Evolutionary conservation across 2,888 invertebrate species (phyloP).

Genomic region (Athalia circularis): DNA sequence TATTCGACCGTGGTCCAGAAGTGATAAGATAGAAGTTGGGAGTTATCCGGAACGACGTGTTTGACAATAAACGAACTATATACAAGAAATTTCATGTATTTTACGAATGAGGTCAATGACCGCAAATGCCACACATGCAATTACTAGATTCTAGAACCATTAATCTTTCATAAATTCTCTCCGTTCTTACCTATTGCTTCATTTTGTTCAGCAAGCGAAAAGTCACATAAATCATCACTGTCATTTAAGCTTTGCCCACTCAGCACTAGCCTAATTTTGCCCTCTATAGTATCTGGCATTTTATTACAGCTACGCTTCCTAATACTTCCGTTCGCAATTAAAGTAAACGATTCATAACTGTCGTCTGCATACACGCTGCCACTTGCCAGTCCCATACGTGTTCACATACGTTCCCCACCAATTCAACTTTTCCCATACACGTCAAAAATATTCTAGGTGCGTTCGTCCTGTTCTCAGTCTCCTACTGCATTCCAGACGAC

Average conservation of each 20-base stretch:
- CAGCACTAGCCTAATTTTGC: constrained; percentile 79
- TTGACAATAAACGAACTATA: neutral
- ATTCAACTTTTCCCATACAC: constrained; percentile 32
- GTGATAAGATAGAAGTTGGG: too few species aligned
- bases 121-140: constrained; percentile 9
- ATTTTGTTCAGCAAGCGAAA: constrained; percentile 89
- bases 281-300: constrained; percentile 79
- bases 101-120: constrained; percentile 28
- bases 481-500: constrained; percentile 28
- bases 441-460: constrained; percentile 24
- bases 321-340: constrained; percentile 40
- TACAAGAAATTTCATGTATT: neutral
- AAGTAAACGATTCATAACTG: constrained; percentile 38
- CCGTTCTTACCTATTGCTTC: constrained; percentile 79
- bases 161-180: neutral
- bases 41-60: too few species aligned
- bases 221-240: constrained; percentile 88
- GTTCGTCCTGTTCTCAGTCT: constrained; percentile 13
- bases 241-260: constrained; percentile 82
- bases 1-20: too few species aligned
- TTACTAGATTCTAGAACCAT: constrained; percentile 27
- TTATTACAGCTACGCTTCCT: constrained; percentile 51
- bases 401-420: neutral
- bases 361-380: constrained; percentile 21
- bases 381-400: neutral